Conservation (phyloP, 2,113 vertebrate species). For the Antechinus stuartii region DNA sequence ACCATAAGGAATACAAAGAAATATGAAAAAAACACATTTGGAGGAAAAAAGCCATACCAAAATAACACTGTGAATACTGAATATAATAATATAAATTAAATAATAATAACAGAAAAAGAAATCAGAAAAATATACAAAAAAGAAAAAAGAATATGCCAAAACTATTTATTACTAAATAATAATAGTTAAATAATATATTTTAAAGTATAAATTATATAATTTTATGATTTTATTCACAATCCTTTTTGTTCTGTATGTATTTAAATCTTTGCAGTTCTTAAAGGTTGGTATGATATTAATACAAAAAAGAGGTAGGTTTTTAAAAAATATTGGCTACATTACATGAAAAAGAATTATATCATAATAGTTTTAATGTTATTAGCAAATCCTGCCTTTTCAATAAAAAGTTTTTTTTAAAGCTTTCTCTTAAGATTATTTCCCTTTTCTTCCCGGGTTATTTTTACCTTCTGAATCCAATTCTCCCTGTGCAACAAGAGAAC, state of each 20-base stretch:
- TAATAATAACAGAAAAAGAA: not conserved
- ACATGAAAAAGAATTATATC: slow-evolving; percentile 46
- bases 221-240: not conserved
- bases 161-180: not conserved
- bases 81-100: not conserved
- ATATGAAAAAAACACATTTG: not conserved
- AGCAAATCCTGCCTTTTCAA: slow-evolving; percentile 51
- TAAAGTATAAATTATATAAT: not conserved
- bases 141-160: not conserved
- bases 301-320: not conserved
- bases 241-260: not conserved
- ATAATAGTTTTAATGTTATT: not conserved
- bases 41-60: not conserved
- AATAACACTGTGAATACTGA: not conserved
- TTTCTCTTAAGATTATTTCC: slow-evolving; percentile 26
- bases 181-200: not conserved
- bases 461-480: too few species aligned
- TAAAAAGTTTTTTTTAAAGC: slow-evolving; percentile 3
- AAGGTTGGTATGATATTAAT: not conserved
- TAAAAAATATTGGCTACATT: slow-evolving; percentile 24
- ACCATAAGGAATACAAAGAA: not conserved
- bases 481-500: too few species aligned
- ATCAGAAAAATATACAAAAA: not conserved
- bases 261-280: not conserved
- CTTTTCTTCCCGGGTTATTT: too few species aligned